These are phyloP conservation scores for Dicentrarchus labrax DNA, from an alignment of 2,113 vertebrate species.

Conservation along the genomic window DNA sequence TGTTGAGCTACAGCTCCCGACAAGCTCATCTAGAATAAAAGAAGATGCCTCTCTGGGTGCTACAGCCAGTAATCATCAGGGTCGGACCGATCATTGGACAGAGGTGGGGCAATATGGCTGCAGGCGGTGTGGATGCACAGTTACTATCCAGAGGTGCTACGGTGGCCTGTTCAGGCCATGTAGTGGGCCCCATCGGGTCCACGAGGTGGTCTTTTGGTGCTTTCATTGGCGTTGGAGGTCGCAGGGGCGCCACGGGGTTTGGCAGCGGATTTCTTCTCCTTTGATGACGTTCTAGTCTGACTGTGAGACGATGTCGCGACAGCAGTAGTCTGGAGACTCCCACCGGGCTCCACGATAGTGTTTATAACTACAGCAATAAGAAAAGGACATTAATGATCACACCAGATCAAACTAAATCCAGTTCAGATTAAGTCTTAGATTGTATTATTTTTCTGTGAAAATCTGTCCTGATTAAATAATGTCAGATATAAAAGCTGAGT, in stretches of 20 bases:
- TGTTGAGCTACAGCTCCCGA: neutral
- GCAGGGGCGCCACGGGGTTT: constrained; percentile 22
- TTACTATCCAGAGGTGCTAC: constrained; percentile 49
- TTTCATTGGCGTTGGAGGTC: constrained; percentile 68
- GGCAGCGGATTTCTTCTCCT: constrained; percentile 74
- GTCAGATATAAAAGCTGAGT: no score
- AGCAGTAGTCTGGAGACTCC: constrained; percentile 83
- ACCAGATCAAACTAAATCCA: neutral
- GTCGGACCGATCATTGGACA: neutral
- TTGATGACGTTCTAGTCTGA: constrained; percentile 81
- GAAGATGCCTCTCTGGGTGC: neutral
- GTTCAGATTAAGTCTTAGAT: neutral
- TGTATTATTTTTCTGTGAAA: no score
- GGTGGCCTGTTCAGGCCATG: constrained; percentile 82
- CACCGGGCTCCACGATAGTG: constrained; percentile 91
- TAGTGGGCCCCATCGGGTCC: constrained; percentile 82
- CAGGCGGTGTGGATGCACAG: constrained; percentile 16
- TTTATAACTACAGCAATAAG: constrained; percentile 90
- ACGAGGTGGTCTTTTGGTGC: constrained; percentile 69
- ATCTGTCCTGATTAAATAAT: neutral
- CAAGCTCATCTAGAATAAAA: neutral
- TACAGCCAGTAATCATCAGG: neutral
- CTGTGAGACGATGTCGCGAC: constrained; percentile 57
- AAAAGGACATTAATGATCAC: constrained; percentile 9
- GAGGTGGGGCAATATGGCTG: neutral